phyloP scores from a whole-genome alignment of 2,888 invertebrate species.

The Caenorhabditis sp. region DNA sequence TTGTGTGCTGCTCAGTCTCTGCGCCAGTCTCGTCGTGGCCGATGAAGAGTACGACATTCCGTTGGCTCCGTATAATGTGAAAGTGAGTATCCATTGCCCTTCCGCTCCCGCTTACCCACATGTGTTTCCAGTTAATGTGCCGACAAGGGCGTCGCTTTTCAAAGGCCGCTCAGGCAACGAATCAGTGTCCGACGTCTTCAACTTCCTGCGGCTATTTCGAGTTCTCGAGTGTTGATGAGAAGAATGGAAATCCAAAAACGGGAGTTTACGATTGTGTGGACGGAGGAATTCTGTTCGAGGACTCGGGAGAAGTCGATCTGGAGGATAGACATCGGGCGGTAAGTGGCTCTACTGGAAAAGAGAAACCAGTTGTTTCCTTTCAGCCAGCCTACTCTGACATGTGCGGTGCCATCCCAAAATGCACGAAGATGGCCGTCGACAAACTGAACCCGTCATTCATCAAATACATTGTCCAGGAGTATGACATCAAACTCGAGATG shows the following conservation, averaged over 20 bases:
- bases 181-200: slow-evolving; percentile 69
- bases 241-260: slow-evolving; percentile 52
- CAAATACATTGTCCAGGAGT: slow-evolving; percentile 66
- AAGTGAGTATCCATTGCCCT: slow-evolving; percentile 61
- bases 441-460: slow-evolving; percentile 66
- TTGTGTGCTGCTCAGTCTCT: slow-evolving; percentile 16
- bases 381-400: slow-evolving; percentile 63
- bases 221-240: slow-evolving; percentile 52
- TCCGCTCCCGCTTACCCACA: neutral
- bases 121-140: slow-evolving; percentile 68
- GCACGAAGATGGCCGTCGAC: slow-evolving; percentile 58
- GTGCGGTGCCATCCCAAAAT: slow-evolving; percentile 69
- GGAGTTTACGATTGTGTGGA: slow-evolving; percentile 73
- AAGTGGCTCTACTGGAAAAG: neutral
- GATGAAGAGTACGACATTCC: slow-evolving; percentile 62
- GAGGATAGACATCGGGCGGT: slow-evolving; percentile 41
- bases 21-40: slow-evolving; percentile 11
- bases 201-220: slow-evolving; percentile 72
- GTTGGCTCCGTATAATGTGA: slow-evolving; percentile 74
- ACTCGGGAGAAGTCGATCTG: slow-evolving; percentile 55
- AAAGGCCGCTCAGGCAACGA: slow-evolving; percentile 61
- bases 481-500: slow-evolving; percentile 65
- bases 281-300: slow-evolving; percentile 65
- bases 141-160: slow-evolving; percentile 68
- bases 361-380: slow-evolving; percentile 2